Evolutionary conservation across 30 jellyfish, hydroid and myxozoan genomes (phyloP).

Genomic region (Kudoa iwatai): DNA sequence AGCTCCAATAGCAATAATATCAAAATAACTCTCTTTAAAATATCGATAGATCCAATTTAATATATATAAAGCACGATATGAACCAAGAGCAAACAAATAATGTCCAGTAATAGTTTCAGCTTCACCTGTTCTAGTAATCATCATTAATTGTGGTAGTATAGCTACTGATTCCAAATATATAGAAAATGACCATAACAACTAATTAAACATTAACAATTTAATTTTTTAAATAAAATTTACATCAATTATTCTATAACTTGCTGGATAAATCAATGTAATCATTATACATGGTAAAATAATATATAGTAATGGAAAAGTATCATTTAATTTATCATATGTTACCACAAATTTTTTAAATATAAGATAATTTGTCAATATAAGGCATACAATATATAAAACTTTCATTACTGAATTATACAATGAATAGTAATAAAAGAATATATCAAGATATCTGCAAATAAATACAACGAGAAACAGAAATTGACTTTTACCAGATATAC

Average conservation of each 20-base stretch:
- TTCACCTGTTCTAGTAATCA: slow-evolving; percentile 85
- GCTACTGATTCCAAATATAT: slow-evolving; percentile 89
- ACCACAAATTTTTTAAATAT: slow-evolving; percentile 34
- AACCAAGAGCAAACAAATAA: slow-evolving; percentile 63
- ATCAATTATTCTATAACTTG: slow-evolving; percentile 8
- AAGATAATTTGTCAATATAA: slow-evolving; percentile 24
- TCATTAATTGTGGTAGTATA: slow-evolving; percentile 54
- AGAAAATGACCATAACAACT: slow-evolving; percentile 83
- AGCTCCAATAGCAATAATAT: slow-evolving; percentile 77
- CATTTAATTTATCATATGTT: slow-evolving; percentile 10
- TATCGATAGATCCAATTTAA: slow-evolving; percentile 62
- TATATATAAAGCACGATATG: slow-evolving; percentile 58
- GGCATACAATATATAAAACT: slow-evolving; percentile 10
- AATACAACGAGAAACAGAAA: slow-evolving; percentile 38
- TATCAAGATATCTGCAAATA: slow-evolving; percentile 39
- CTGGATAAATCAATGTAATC: not conserved
- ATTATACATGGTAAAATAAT: not conserved
- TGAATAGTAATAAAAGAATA: slow-evolving; percentile 23
- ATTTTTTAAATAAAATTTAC: slow-evolving; percentile 12
- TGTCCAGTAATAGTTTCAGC: slow-evolving; percentile 87
- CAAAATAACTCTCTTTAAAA: slow-evolving; percentile 47
- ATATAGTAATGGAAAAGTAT: too few species aligned
- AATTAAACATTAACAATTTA: not conserved
- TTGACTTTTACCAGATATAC: slow-evolving; percentile 79
- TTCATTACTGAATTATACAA: slow-evolving; percentile 43